phyloP scores from a whole-genome alignment of 2,888 invertebrate species.

The Epinotia brunnichana region DNA sequence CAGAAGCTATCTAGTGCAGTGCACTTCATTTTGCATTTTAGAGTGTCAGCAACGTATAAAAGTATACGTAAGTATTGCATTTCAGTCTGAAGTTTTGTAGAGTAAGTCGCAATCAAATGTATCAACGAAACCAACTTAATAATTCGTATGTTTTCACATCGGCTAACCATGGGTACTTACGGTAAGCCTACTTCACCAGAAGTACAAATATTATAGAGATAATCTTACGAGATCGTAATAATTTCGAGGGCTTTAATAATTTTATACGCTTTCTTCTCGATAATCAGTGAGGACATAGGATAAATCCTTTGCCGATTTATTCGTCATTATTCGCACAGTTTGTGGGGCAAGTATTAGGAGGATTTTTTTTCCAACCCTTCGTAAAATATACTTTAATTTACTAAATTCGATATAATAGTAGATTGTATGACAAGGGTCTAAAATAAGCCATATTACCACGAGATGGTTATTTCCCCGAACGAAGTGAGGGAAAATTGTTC shows the following conservation, averaged over 20 bases:
- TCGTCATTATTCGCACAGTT: too few relatives aligned
- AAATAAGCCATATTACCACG: too few relatives aligned
- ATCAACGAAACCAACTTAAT: neutral
- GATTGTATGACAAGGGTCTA: too few relatives aligned
- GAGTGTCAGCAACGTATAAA: constrained; percentile 24
- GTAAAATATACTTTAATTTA: too few relatives aligned
- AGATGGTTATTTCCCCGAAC: too few relatives aligned
- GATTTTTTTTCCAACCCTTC: too few relatives aligned
- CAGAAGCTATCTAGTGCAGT: constrained; percentile 26
- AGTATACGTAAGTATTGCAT: neutral
- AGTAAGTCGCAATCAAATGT: neutral
- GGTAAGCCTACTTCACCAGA: neutral
- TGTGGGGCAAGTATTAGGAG: too few relatives aligned
- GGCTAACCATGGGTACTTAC: neutral
- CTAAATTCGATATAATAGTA: too few relatives aligned
- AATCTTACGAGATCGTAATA: constrained; percentile 20
- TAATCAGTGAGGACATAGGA: neutral
- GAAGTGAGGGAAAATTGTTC: too few relatives aligned
- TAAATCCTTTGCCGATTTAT: neutral
- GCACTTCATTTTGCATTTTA: constrained; percentile 30
- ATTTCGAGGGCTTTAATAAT: constrained; percentile 11
- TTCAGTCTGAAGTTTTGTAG: neutral
- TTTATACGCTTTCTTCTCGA: constrained; percentile 16
- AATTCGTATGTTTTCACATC: neutral
- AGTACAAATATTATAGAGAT: constrained; percentile 21